These are phyloP conservation scores for Lutjanus erythropterus DNA, from an alignment of 2,113 vertebrate genomes.

Conservation along the genomic window DNA sequence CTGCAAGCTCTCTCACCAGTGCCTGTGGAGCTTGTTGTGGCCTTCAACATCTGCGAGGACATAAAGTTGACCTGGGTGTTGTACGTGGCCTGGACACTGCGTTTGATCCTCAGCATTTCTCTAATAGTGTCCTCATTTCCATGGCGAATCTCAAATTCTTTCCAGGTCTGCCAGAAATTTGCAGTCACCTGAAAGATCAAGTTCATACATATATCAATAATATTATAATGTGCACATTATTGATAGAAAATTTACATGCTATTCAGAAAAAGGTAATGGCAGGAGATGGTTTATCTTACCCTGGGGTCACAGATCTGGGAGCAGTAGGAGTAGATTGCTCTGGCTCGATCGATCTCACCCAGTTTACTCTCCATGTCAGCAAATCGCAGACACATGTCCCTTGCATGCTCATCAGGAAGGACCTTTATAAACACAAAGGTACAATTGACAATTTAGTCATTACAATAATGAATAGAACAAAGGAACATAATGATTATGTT, in stretches of 20 bases:
- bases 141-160: conserved; percentile 95
- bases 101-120: conserved; percentile 94
- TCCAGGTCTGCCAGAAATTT: conserved; percentile 94
- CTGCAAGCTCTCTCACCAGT: conserved; percentile 79
- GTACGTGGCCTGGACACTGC: conserved; percentile 95
- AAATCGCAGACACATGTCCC: conserved; percentile 95
- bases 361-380: conserved; percentile 96
- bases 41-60: conserved; percentile 95
- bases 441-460: not conserved
- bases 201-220: not conserved
- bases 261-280: not conserved
- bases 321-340: conserved; percentile 96
- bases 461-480: not conserved
- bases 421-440: conserved; percentile 75
- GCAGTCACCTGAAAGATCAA: conserved; percentile 85
- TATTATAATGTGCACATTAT: not conserved
- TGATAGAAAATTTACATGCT: not conserved
- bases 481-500: not conserved
- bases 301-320: conserved; percentile 96
- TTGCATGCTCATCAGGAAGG: conserved; percentile 91
- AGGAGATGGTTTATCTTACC: conserved; percentile 74
- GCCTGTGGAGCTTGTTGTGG: conserved; percentile 88
- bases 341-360: conserved; percentile 92
- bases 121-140: conserved; percentile 95
- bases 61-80: conserved; percentile 98